These are phyloP conservation scores for Todiramphus saurophagus DNA, from an alignment of 2,113 vertebrate species.

Conservation along the genomic window DNA sequence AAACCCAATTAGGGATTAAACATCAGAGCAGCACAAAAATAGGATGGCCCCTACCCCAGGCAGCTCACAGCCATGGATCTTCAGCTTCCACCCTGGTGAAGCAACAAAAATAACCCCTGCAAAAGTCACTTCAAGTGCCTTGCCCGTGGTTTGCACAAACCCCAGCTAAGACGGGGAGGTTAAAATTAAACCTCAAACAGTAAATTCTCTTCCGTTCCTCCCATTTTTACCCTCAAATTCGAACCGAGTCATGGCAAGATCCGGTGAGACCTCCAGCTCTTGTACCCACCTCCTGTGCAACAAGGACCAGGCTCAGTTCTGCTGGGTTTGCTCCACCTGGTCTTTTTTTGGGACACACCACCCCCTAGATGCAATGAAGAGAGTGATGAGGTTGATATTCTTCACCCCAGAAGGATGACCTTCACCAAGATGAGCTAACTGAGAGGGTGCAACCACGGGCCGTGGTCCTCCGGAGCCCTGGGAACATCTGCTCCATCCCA, in stretches of 20 bases:
- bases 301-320: neutral
- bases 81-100: neutral
- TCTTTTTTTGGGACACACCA: neutral
- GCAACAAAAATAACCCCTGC: neutral
- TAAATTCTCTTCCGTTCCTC: neutral
- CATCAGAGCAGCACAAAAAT: neutral
- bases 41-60: neutral
- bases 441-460: neutral
- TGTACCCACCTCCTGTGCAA: neutral
- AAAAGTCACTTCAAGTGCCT: neutral
- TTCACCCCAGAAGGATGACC: neutral
- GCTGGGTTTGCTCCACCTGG: neutral
- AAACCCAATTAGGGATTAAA: neutral
- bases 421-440: rapidly evolving
- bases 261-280: neutral
- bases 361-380: neutral
- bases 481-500: neutral
- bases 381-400: rapidly evolving
- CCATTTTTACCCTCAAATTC: neutral
- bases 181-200: neutral
- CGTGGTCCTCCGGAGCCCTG: neutral
- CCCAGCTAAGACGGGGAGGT: neutral
- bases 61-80: neutral
- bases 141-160: neutral
- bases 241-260: neutral